Evolutionary conservation across 2,797 vertebrate species (phyloP).

Genomic region (Sebastolobus altivelis): DNA sequence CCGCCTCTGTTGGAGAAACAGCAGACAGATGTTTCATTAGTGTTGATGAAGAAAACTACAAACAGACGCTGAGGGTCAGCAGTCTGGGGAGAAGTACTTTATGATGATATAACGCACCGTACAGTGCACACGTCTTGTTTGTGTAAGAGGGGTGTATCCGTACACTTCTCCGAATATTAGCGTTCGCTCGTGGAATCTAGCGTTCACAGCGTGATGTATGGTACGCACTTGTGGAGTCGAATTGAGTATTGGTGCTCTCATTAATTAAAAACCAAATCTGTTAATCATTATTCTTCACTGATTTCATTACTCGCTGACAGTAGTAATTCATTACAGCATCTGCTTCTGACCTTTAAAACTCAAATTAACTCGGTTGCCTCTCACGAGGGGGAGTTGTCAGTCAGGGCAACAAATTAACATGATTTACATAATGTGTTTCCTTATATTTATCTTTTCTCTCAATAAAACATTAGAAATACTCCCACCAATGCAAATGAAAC

Average conservation of each 20-base stretch:
- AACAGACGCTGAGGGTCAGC: constrained; percentile 75
- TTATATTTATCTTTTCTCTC: neutral
- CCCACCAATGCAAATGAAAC: neutral
- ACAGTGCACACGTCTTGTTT: constrained; percentile 43
- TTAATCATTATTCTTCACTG: constrained; percentile 58
- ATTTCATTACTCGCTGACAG: constrained; percentile 58
- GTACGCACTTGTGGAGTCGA: constrained; percentile 17
- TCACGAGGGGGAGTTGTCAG: constrained; percentile 33
- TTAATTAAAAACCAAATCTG: constrained; percentile 57
- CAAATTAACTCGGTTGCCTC: constrained; percentile 47
- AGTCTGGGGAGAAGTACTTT: constrained; percentile 68
- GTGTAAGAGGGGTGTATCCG: constrained; percentile 10
- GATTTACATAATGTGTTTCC: constrained; percentile 2
- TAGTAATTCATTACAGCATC: constrained; percentile 54
- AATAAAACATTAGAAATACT: neutral
- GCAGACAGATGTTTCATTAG: constrained; percentile 81
- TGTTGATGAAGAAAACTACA: constrained; percentile 71
- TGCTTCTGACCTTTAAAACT: constrained; percentile 62
- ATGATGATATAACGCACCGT: constrained; percentile 61
- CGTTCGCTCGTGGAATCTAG: neutral
- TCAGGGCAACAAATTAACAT: constrained; percentile 35
- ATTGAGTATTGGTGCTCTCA: constrained; percentile 23
- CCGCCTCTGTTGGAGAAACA: constrained; percentile 60
- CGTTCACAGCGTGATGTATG: neutral
- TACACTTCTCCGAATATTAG: neutral